A percentile compares a stretch with the other conserved stretches of the same genome.
phyloP scores from a whole-genome alignment of 2,797 vertebrate species.

The Scomberomorus guttatus region DNA sequence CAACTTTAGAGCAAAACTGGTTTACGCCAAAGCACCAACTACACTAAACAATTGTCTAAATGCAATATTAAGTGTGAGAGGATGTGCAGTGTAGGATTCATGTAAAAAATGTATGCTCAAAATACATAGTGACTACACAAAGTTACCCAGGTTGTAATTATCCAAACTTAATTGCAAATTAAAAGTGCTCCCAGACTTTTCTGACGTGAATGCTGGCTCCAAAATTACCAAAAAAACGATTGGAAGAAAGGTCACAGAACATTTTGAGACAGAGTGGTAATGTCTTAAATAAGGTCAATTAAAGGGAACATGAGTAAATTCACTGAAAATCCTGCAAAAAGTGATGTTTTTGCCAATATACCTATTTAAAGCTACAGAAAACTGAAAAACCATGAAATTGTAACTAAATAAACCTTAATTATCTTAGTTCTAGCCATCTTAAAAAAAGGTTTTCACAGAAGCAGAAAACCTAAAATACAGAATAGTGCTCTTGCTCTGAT shows the following conservation, averaged over 20 bases:
- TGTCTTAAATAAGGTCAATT: background rate
- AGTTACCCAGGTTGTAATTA: constrained; percentile 27
- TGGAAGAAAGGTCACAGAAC: background rate
- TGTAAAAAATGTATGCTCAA: constrained; percentile 24
- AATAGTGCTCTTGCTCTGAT: background rate
- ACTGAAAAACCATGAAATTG: background rate
- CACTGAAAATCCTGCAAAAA: background rate
- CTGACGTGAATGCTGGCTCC: background rate
- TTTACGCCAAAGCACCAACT: background rate
- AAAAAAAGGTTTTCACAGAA: background rate
- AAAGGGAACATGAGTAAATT: background rate
- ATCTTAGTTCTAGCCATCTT: too few relatives aligned
- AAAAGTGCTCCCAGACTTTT: background rate
- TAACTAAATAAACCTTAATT: background rate
- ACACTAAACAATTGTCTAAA: constrained; percentile 25
- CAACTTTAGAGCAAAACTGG: constrained; percentile 29
- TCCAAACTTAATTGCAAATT: background rate
- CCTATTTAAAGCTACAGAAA: background rate
- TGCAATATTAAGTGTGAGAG: background rate
- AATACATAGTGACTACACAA: background rate
- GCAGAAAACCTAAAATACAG: background rate
- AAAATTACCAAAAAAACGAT: background rate
- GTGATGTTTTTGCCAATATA: background rate
- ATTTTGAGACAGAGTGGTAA: background rate
- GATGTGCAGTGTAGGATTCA: constrained; percentile 2